Conservation (phyloP, 2,113 vertebrate species). For the Hemibagrus wyckioides region DNA sequence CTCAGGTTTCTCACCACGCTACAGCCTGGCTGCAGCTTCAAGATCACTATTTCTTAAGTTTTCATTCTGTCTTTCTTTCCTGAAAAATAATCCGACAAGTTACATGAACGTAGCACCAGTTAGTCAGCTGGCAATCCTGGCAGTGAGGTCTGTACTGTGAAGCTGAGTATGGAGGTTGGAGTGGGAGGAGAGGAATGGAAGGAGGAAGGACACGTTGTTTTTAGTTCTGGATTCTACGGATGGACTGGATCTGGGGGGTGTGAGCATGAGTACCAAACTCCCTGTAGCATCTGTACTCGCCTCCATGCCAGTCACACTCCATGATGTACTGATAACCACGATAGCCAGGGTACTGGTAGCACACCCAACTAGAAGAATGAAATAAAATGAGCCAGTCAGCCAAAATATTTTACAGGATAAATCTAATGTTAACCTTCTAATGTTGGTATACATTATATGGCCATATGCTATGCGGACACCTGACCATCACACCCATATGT, state of each 20-base stretch:
- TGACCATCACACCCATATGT: background rate
- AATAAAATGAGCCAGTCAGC: background rate
- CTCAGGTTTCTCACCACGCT: conserved; percentile 47
- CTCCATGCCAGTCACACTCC: conserved; percentile 88
- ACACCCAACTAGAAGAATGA: conserved; percentile 81
- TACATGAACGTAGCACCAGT: conserved; percentile 66
- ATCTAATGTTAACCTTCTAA: background rate
- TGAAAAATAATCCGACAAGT: conserved; percentile 63
- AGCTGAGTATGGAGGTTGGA: conserved; percentile 52
- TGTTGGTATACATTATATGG: background rate
- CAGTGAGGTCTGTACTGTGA: conserved; percentile 50
- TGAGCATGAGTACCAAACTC: conserved; percentile 93
- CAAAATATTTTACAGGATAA: background rate
- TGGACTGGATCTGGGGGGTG: conserved; percentile 93
- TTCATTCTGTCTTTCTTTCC: conserved; percentile 57
- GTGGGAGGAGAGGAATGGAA: conserved; percentile 47
- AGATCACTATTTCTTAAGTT: conserved; percentile 44
- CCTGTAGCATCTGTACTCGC: conserved; percentile 94
- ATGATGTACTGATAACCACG: conserved; percentile 95
- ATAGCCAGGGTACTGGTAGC: conserved; percentile 96
- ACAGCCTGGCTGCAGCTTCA: conserved; percentile 31
- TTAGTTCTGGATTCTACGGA: conserved; percentile 95
- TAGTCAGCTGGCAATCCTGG: conserved; percentile 56
- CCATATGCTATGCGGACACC: background rate
- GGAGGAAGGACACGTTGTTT: conserved; percentile 57